A percentile compares a stretch with the other conserved stretches of the same genome.
Evolutionary conservation across 2,888 invertebrate genomes (phyloP).

Genomic region (Polylopha cassiicola): DNA sequence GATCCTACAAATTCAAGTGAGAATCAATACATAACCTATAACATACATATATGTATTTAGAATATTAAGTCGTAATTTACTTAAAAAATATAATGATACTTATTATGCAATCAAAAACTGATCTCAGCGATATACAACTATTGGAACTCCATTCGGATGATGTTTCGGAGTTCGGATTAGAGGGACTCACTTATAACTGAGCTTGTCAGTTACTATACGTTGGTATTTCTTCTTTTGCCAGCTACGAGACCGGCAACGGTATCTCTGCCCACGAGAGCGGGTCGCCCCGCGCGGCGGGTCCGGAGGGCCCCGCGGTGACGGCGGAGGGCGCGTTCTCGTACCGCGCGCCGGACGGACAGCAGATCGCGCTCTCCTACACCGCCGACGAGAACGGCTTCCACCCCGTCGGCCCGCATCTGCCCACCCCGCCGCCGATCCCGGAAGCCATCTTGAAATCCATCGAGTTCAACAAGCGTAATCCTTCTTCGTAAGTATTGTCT

Average conservation of each 20-base stretch:
- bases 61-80: too few relatives aligned
- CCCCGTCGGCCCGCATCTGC: slow-evolving; percentile 79
- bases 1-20: slow-evolving; percentile 80
- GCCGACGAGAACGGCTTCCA: slow-evolving; percentile 86
- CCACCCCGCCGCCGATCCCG: slow-evolving; percentile 75
- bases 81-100: too few relatives aligned
- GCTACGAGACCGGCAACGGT: slow-evolving; percentile 82
- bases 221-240: slow-evolving; percentile 40
- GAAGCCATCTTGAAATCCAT: slow-evolving; percentile 74
- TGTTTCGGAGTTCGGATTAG: too few relatives aligned
- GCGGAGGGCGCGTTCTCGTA: slow-evolving; percentile 82
- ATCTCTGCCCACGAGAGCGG: slow-evolving; percentile 79
- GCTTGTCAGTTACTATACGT: too few relatives aligned
- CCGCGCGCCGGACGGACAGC: slow-evolving; percentile 81
- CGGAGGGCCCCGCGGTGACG: slow-evolving; percentile 72
- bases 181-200: too few relatives aligned
- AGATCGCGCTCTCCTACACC: slow-evolving; percentile 80
- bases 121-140: too few relatives aligned
- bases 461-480: slow-evolving; percentile 67
- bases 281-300: slow-evolving; percentile 72
- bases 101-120: too few relatives aligned
- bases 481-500: slow-evolving; percentile 68
- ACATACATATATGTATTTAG: too few relatives aligned
- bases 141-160: too few relatives aligned
- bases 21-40: too few relatives aligned